phyloP scores from a whole-genome alignment of 1,140 invertebrate genomes.

The Oryzaephilus surinamensis region DNA sequence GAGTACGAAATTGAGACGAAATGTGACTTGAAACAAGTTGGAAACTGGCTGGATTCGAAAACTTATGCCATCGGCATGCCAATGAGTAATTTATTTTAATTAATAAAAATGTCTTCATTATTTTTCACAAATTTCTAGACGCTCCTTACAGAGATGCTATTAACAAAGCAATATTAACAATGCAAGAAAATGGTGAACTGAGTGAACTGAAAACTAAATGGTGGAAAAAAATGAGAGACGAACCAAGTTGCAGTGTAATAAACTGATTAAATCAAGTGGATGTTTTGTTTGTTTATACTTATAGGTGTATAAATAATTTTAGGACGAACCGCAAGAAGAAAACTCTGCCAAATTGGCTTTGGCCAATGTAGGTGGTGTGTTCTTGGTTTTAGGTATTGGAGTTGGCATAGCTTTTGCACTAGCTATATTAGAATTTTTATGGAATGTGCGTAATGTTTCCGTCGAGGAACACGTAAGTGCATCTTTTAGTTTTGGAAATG shows the following conservation, averaged over 20 bases:
- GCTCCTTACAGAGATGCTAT: conserved; percentile 61
- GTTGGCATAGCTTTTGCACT: conserved; percentile 53
- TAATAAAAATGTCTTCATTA: too few relatives aligned
- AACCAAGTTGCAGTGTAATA: conserved; percentile 17
- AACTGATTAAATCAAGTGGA: neutral
- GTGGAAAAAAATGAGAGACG: conserved; percentile 59
- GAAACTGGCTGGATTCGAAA: conserved; percentile 65
- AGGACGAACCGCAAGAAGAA: neutral
- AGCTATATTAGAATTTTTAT: conserved; percentile 66
- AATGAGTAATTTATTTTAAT: too few relatives aligned
- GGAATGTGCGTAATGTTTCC: conserved; percentile 68
- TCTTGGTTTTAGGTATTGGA: conserved; percentile 69
- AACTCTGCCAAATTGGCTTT: conserved; percentile 52
- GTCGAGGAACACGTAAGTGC: conserved; percentile 58
- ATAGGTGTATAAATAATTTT: neutral
- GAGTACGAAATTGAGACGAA: conserved; percentile 68
- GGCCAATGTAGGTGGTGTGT: conserved; percentile 83
- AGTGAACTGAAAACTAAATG: conserved; percentile 72
- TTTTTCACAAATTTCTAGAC: too few relatives aligned
- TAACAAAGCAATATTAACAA: conserved; percentile 61
- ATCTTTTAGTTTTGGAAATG: neutral
- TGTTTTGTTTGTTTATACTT: neutral
- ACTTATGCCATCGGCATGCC: conserved; percentile 71
- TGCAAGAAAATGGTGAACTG: conserved; percentile 72
- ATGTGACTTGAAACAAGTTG: conserved; percentile 68